Conservation (phyloP, 1,140 invertebrate species). For the Drosophila tropicalis region DNA sequence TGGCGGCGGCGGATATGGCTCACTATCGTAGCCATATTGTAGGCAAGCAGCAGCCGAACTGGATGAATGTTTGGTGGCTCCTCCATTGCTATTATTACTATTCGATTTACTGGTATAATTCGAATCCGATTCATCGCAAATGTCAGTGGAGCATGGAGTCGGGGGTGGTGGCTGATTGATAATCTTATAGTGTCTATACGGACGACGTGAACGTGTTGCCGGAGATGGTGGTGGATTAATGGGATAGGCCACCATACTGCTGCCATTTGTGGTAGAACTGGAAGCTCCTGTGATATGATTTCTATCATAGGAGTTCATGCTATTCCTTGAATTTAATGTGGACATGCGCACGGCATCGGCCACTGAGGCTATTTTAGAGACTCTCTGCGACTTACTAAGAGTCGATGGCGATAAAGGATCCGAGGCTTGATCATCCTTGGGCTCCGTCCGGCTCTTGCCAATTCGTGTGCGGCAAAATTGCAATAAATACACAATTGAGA, state of each 20-base stretch:
- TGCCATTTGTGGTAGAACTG: constrained; percentile 88
- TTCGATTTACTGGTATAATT: constrained; percentile 85
- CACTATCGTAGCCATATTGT: constrained; percentile 86
- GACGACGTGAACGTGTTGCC: constrained; percentile 89
- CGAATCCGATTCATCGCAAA: constrained; percentile 94
- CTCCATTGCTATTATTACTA: constrained; percentile 81
- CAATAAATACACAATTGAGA: constrained; percentile 83
- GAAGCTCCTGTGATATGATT: constrained; percentile 93
- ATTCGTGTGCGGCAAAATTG: constrained; percentile 84
- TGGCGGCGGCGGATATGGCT: constrained; percentile 92
- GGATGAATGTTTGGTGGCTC: constrained; percentile 68
- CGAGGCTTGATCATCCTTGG: constrained; percentile 85
- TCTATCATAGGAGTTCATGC: constrained; percentile 89
- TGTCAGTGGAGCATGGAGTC: constrained; percentile 96
- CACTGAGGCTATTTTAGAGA: constrained; percentile 83
- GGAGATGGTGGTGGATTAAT: constrained; percentile 95
- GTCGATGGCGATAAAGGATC: constrained; percentile 86
- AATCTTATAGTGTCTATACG: constrained; percentile 90
- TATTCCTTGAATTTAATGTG: constrained; percentile 86
- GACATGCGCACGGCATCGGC: constrained; percentile 88
- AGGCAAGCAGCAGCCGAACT: constrained; percentile 74
- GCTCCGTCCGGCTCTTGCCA: constrained; percentile 83
- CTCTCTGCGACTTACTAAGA: constrained; percentile 84
- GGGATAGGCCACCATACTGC: constrained; percentile 83
- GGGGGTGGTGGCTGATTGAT: constrained; percentile 95